Evolutionary conservation across 2,888 invertebrate species (phyloP).

Genomic region (Ochlodes sylvanus): DNA sequence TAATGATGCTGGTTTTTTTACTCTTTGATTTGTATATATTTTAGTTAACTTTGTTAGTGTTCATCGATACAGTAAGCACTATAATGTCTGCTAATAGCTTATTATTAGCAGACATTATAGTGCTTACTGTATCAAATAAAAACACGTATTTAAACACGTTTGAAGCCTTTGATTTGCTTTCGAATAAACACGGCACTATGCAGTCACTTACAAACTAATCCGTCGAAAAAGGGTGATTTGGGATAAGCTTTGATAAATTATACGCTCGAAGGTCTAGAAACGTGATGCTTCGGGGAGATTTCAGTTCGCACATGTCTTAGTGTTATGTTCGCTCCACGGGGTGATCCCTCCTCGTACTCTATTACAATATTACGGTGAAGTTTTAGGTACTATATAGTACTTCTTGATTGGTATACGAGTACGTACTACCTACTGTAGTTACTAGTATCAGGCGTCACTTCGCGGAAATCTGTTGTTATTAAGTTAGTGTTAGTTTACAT

Average conservation of each 20-base stretch:
- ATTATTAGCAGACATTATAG: no score
- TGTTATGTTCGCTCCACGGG: background rate
- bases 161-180: background rate
- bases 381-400: background rate
- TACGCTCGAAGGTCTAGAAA: conserved; percentile 17
- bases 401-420: no score
- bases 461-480: no score
- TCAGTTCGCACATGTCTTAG: conserved; percentile 1
- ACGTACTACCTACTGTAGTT: no score
- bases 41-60: no score
- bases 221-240: conserved; percentile 27
- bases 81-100: background rate
- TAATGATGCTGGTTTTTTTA: no score
- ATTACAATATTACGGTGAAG: background rate
- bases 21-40: no score
- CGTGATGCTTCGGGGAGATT: conserved; percentile 2
- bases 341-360: background rate
- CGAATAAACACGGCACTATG: background rate
- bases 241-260: conserved; percentile 27
- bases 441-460: no score
- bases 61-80: no score
- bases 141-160: background rate
- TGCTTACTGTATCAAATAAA: background rate
- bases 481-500: no score
- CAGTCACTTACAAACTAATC: conserved; percentile 12